phyloP scores from a whole-genome alignment of 2,113 vertebrate genomes.

The Barnardius zonarius region DNA sequence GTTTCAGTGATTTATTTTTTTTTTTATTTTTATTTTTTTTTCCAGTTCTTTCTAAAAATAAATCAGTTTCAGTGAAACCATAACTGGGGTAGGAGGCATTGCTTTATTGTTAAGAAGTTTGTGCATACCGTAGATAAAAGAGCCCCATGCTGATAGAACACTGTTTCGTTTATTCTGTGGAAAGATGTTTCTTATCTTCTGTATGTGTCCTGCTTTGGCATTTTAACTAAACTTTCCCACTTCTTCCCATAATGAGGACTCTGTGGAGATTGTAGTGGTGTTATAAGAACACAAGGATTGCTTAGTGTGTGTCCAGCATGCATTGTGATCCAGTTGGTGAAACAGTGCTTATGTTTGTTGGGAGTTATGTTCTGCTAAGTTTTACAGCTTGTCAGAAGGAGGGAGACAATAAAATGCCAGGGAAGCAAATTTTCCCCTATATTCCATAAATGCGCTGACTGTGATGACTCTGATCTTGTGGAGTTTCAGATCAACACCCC shows the following conservation, averaged over 20 bases:
- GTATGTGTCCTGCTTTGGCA: not conserved
- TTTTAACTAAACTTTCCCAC: not conserved
- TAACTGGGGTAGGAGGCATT: not conserved
- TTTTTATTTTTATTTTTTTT: not conserved
- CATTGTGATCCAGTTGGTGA: not conserved
- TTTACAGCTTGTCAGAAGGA: not conserved
- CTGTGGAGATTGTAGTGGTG: not conserved
- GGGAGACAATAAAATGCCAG: not conserved
- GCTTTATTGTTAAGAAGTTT: not conserved
- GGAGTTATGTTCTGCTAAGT: not conserved
- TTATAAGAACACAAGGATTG: not conserved
- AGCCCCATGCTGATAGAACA: accelerated
- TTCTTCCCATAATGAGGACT: not conserved
- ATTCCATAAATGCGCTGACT: not conserved
- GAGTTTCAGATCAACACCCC: not conserved
- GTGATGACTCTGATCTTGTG: not conserved
- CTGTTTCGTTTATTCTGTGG: not conserved
- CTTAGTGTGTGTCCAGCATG: not conserved
- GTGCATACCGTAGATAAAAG: not conserved
- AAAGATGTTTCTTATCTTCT: not conserved
- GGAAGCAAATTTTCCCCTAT: not conserved
- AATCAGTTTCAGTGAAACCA: not conserved
- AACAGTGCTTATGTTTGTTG: not conserved
- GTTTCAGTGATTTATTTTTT: not conserved
- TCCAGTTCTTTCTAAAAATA: not conserved